Evolutionary conservation across 2,113 vertebrate species (phyloP).

Genomic region (Leptobrachium leishanense): DNA sequence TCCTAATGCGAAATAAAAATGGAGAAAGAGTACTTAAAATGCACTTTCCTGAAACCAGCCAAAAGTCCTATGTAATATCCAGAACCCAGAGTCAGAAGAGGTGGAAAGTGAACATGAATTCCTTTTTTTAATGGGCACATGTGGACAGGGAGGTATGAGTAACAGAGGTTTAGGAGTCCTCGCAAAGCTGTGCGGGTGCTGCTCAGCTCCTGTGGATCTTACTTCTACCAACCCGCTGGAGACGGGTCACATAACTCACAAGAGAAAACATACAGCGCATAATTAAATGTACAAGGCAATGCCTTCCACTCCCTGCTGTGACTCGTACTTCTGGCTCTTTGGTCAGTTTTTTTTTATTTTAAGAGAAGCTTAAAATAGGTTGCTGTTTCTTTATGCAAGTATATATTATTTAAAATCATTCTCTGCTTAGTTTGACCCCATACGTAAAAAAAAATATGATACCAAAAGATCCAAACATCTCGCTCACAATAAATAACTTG

Average conservation of each 20-base stretch:
- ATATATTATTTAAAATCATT: slow-evolving; percentile 50
- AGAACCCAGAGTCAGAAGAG: neutral
- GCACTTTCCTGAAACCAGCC: neutral
- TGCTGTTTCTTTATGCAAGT: slow-evolving; percentile 1
- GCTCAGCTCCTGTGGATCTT: slow-evolving; percentile 14
- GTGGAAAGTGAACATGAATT: neutral
- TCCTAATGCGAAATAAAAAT: slow-evolving; percentile 1
- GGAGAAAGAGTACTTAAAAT: slow-evolving; percentile 2
- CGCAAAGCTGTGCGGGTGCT: slow-evolving; percentile 4
- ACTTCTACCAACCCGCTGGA: slow-evolving; percentile 24
- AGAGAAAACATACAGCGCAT: slow-evolving; percentile 40
- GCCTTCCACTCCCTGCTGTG: slow-evolving; percentile 61
- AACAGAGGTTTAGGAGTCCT: slow-evolving; percentile 26
- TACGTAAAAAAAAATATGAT: slow-evolving; percentile 68
- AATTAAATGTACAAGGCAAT: slow-evolving; percentile 37
- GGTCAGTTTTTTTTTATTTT: slow-evolving; percentile 60
- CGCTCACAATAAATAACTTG: slow-evolving; percentile 46
- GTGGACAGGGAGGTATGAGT: slow-evolving; percentile 16
- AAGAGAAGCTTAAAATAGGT: slow-evolving; percentile 31
- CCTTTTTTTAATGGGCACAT: neutral
- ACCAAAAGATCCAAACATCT: slow-evolving; percentile 73
- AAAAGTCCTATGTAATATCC: slow-evolving; percentile 3
- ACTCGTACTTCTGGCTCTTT: slow-evolving; percentile 69
- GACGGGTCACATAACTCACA: slow-evolving; percentile 15
- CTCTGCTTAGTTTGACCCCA: slow-evolving; percentile 68